Base-by-base conservation (phyloP, 2,113 vertebrate species). In the Bubo scandiacus region DNA sequence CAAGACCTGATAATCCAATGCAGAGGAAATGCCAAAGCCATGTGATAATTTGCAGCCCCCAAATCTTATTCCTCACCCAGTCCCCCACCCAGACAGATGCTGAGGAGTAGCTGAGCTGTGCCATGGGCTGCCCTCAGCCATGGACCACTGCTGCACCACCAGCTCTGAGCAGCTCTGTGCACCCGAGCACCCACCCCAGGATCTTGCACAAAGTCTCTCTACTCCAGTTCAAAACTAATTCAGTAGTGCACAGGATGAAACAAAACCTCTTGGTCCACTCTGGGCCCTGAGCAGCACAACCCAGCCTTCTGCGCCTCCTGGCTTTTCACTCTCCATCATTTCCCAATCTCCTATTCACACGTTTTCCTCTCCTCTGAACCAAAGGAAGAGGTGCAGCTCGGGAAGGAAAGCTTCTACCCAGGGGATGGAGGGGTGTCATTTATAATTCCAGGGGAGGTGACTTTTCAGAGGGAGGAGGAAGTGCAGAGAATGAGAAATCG, bases 291-390 rank as follows among this genome's bases (percentile, higher is more conserved):
- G 30, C 45, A 52, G 22, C 5, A 2, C 49, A 38, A 47, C 12
- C 9, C 0, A 0, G 4, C 42, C 58, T 62, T 27, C 63, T 1
- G 1, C 34, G 19, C 36, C 55, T 47, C 58, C 36, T 6, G 16
- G 19, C 47, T 72, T 71, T 54, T 40, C 42, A 7, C 15, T 65
- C 14, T 12, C 32, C 11, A 16, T 12, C 52, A 3, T n/a, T 32
- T 72, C 30, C 68, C 51, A 51, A 15, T 17, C 55, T 62, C 58
- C 14, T 5, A 2, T 6, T 80, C 10, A 0, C 58, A 12, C 22
- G 3, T 22, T 68, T 75, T 61, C 61, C 63, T 66, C 40, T 42
- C 21, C 0, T 47, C 63, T 2, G 0, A 82, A 15, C 43, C 19
- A 17, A 52, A 70, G 71, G 29, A 51, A 86, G 73, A 55, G 23